Evolutionary conservation across 2,888 invertebrate species (phyloP).

Genomic region (Lasioglossum figueresi): DNA sequence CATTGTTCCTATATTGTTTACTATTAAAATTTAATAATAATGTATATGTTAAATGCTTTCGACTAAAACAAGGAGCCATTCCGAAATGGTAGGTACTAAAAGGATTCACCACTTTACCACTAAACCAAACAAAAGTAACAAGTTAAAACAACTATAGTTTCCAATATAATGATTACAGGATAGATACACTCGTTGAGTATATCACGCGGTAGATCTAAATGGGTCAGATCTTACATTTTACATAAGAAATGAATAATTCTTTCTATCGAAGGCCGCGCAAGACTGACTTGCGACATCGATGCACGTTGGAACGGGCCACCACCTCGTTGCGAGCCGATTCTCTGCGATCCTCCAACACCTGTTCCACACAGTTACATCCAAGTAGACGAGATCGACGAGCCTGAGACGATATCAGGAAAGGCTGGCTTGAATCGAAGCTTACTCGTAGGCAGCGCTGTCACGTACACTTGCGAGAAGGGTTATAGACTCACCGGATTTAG

Average conservation of each 20-base stretch:
- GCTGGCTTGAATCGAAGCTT: slow-evolving; percentile 77
- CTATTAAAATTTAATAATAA: background rate
- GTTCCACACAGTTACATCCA: slow-evolving; percentile 77
- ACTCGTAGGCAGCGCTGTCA: slow-evolving; percentile 89
- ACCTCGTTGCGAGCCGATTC: slow-evolving; percentile 90
- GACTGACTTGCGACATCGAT: slow-evolving; percentile 95
- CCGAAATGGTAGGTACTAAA: background rate
- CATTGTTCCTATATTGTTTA: background rate
- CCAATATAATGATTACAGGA: background rate
- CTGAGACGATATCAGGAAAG: slow-evolving; percentile 60
- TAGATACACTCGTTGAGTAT: background rate
- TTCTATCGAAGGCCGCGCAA: slow-evolving; percentile 86
- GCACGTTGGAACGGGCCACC: slow-evolving; percentile 97
- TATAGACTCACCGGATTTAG: slow-evolving; percentile 89
- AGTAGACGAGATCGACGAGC: slow-evolving; percentile 77
- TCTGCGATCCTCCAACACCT: slow-evolving; percentile 78
- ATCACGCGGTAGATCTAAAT: background rate
- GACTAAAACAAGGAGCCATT: background rate
- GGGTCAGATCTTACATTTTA: background rate
- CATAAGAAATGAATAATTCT: slow-evolving; percentile 2
- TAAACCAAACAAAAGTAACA: background rate
- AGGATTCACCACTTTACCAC: background rate
- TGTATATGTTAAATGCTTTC: slow-evolving; percentile 2
- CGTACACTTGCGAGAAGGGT: slow-evolving; percentile 90
- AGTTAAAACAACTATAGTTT: background rate